A percentile compares a stretch with the other conserved stretches of the same genome.
phyloP scores from a whole-genome alignment of 2,797 vertebrate genomes.

The Smutsia gigantea region DNA sequence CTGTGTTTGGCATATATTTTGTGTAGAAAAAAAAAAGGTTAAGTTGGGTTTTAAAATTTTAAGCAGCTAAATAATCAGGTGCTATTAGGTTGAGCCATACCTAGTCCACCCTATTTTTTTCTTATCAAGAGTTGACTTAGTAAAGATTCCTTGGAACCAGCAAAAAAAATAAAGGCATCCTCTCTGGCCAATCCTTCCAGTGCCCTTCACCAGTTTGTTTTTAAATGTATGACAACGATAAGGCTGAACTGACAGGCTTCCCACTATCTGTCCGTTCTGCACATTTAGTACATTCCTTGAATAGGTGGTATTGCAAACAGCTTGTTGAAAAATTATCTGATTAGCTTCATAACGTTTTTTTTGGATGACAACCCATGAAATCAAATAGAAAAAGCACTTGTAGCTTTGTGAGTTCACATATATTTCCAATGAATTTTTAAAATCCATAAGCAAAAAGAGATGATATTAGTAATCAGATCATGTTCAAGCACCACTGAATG shows the following conservation, averaged over 20 bases:
- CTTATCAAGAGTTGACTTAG: conserved; percentile 34
- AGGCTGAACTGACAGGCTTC: neutral
- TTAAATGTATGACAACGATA: neutral
- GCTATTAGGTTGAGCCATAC: neutral
- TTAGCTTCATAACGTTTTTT: neutral
- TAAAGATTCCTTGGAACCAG: conserved; percentile 19
- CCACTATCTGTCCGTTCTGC: neutral
- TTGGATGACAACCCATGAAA: neutral
- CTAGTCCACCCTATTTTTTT: neutral
- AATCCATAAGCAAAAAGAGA: neutral
- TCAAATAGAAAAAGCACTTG: neutral
- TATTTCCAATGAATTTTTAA: conserved; percentile 20
- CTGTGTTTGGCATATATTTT: neutral
- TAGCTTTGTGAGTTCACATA: neutral
- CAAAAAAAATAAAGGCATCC: neutral
- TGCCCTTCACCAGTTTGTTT: neutral
- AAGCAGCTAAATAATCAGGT: neutral
- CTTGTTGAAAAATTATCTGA: conserved; percentile 7
- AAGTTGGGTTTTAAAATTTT: neutral
- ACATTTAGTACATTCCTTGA: conserved; percentile 48
- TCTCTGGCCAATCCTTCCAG: neutral
- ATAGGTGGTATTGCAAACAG: neutral
- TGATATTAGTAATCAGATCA: neutral
- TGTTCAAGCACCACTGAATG: neutral
- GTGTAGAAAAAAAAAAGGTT: neutral